Evolutionary conservation across 2,113 vertebrate species (phyloP), one percentile per base, ranked within the genome.

Genomic region (Lasiurus borealis): DNA sequence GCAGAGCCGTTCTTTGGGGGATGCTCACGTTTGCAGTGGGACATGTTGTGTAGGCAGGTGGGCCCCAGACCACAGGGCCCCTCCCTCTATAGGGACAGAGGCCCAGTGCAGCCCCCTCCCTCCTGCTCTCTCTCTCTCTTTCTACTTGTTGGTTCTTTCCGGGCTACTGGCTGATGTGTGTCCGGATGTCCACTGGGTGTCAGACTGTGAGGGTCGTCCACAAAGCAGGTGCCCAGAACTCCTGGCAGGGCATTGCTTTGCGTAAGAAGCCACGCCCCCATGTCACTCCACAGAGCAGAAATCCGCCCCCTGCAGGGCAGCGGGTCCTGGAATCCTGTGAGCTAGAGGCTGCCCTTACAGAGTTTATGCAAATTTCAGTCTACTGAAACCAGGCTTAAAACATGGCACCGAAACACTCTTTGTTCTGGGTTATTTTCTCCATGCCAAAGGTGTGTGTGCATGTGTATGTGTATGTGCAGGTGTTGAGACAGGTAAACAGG

Each of bases 1-100:
- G 25, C 4, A 36, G 68, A 14, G 2, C 50, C 12, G 0, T 19
- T 52, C 40, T 69, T 16, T 44, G 2, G 29, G 23, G 40, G n/a
- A 19, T 25, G 10, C 40, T 62, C 2, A 8, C 0, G 11, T 21
- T 31, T 44, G 14, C 3, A 0, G 44, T 25, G 6, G 23, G 18
- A 50, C 40, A 27, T 31, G 54, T 52, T 68, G 14, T 5, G 21
- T 29, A 8, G 29, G 46, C 72, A 57, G n/a, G 29, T 57, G 64
- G 77, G 29, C 64, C 29, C 1, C 68, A n/a, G 50, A 1, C 13
- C 0, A 9, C 62, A 2, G 31, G 9, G 3, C 10, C 6, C 25
- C 48, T 68, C 48, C 29, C 64, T 40, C 19, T 4, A 15, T 31
- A 13, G 71, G 73, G 50, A 50, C 23, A 7, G 31, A 85, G 21